Conservation (phyloP, 2,797 vertebrate species). For the Hoplostethus atlanticus region DNA sequence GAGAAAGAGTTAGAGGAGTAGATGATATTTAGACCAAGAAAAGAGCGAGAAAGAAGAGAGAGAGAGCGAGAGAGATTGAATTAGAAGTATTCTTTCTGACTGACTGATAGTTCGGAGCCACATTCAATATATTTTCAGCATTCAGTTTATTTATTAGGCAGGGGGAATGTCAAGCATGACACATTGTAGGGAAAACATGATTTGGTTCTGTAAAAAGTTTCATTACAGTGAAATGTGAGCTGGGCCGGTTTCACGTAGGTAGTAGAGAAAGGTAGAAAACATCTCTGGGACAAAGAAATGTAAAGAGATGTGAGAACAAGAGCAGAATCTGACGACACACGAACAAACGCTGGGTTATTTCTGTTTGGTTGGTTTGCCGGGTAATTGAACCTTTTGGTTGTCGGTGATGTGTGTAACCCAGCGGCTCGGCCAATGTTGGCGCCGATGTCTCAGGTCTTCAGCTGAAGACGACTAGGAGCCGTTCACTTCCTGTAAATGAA, state of each 20-base stretch:
- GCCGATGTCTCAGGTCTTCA: no score
- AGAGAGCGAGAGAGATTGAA: constrained; percentile 15
- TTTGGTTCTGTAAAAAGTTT: constrained; percentile 31
- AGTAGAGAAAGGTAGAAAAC: not conserved
- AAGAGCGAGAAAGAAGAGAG: no score
- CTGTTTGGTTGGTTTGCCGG: no score
- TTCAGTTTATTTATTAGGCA: constrained; percentile 43
- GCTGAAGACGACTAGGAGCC: no score
- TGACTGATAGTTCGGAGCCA: constrained; percentile 23
- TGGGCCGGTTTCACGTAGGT: not conserved
- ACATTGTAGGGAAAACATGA: constrained; percentile 23
- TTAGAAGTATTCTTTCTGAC: constrained; percentile 23
- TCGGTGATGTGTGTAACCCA: no score
- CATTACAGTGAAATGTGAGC: constrained; percentile 10
- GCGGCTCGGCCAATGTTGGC: no score
- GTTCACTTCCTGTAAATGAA: no score
- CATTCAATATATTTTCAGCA: constrained; percentile 20
- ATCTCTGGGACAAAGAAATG: not conserved
- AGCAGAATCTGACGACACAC: not conserved
- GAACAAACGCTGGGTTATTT: no score
- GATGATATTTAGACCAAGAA: no score
- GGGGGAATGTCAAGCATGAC: constrained; percentile 40
- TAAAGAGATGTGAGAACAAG: not conserved
- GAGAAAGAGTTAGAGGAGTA: no score
- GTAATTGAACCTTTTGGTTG: no score